A percentile compares a stretch with the other conserved stretches of the same genome.
These are phyloP conservation scores for Tachycineta bicolor DNA, from an alignment of 2,113 vertebrate genomes.

Conservation along the genomic window DNA sequence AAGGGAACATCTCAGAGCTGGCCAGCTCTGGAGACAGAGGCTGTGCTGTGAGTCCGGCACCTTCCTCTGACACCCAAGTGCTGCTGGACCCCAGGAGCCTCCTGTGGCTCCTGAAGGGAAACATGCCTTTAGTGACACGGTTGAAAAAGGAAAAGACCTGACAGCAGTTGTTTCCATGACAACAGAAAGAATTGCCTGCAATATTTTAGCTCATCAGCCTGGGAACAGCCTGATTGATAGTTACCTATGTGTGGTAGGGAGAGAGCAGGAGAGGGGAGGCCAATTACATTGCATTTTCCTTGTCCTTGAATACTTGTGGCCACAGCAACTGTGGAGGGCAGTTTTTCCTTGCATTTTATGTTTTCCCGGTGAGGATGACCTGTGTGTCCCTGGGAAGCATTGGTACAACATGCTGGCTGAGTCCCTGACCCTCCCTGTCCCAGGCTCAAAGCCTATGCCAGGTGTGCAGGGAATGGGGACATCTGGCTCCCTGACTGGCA, in stretches of 20 bases:
- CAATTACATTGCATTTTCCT: constrained; percentile 37
- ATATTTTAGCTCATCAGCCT: constrained; percentile 64
- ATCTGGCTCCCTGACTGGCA: neutral
- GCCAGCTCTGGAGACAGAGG: neutral
- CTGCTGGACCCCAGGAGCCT: neutral
- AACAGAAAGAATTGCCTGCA: constrained; percentile 65
- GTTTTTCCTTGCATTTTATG: neutral
- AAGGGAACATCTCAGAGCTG: neutral
- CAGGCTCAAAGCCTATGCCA: fast-evolving
- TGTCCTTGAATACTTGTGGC: neutral
- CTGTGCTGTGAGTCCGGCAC: neutral
- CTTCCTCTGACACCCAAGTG: neutral
- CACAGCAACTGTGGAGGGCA: neutral
- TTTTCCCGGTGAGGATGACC: neutral
- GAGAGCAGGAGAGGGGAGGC: neutral
- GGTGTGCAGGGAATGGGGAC: neutral
- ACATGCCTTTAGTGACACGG: constrained; percentile 40
- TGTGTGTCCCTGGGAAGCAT: neutral
- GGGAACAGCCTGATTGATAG: constrained; percentile 56
- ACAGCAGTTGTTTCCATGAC: constrained; percentile 71
- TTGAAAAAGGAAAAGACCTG: constrained; percentile 40
- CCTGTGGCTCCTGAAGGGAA: constrained; percentile 1
- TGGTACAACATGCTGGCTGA: neutral
- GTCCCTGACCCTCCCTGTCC: neutral
- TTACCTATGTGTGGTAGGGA: neutral